phyloP scores from a whole-genome alignment of 2,113 vertebrate species.

The Origma solitaria region DNA sequence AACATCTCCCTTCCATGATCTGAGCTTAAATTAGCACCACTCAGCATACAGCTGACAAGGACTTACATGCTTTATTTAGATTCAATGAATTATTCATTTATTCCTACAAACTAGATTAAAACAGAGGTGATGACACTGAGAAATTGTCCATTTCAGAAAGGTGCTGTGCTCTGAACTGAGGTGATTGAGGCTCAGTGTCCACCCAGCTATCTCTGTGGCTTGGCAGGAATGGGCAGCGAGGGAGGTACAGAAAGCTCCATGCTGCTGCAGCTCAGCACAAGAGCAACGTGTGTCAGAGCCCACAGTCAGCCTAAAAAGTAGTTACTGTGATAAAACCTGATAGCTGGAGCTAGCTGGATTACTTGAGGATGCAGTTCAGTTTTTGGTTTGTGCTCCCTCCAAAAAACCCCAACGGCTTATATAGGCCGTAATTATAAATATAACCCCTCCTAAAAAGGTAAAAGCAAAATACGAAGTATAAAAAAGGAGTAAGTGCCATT shows the following conservation, averaged over 20 bases:
- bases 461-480: not conserved
- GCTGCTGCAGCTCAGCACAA: not conserved
- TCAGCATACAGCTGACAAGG: accelerated
- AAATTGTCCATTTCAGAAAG: not conserved
- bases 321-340: not conserved
- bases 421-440: not conserved
- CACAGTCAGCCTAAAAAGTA: not conserved
- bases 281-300: not conserved
- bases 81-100: not conserved
- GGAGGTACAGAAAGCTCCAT: accelerated
- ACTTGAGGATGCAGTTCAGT: not conserved
- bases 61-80: not conserved
- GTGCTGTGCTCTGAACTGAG: not conserved
- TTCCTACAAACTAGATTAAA: not conserved
- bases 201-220: not conserved
- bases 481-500: not conserved
- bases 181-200: not conserved
- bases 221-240: not conserved
- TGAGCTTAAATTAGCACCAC: not conserved
- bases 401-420: not conserved
- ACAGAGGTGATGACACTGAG: not conserved
- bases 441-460: no score
- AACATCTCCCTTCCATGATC: not conserved
- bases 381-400: not conserved
- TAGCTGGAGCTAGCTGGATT: not conserved